These are phyloP conservation scores for Mesopsocus fuscifrons DNA, from an alignment of 2,888 invertebrate genomes.

Conservation along the genomic window DNA sequence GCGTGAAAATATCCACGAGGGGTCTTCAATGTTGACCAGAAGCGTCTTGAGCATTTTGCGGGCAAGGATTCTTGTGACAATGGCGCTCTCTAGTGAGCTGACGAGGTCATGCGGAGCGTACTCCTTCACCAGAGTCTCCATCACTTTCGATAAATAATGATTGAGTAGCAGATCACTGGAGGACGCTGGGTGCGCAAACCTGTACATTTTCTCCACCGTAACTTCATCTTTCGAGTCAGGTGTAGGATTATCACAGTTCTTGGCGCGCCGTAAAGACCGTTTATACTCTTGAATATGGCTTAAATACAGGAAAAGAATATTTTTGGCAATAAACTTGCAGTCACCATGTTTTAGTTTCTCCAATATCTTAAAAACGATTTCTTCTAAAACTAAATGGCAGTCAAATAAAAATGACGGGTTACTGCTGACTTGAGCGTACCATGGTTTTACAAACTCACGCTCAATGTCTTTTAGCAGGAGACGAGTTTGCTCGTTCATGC, in stretches of 20 bases:
- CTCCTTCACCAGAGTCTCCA: neutral
- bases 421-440: neutral
- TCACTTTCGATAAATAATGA: slow-evolving; percentile 5
- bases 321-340: slow-evolving; percentile 1
- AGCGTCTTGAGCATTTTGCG: neutral
- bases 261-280: neutral
- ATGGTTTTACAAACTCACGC: slow-evolving; percentile 4
- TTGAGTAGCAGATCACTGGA: neutral
- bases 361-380: slow-evolving; percentile 5
- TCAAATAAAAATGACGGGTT: slow-evolving; percentile 8
- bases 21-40: neutral
- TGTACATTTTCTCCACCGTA: neutral
- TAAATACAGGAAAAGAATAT: slow-evolving; percentile 4
- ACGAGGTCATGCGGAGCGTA: slow-evolving; percentile 4
- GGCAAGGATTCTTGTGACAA: neutral
- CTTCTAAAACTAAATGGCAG: slow-evolving; percentile 6
- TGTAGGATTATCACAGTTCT: slow-evolving; percentile 5
- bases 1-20: neutral
- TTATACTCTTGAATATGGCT: slow-evolving; percentile 9
- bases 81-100: slow-evolving; percentile 1
- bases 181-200: slow-evolving; percentile 1
- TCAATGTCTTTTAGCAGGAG: slow-evolving; percentile 5
- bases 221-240: neutral
- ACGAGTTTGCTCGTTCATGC: slow-evolving; percentile 4
- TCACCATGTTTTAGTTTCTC: neutral